Base-by-base conservation (phyloP, 1,140 invertebrate species). In the Tetramorium alpestre region DNA sequence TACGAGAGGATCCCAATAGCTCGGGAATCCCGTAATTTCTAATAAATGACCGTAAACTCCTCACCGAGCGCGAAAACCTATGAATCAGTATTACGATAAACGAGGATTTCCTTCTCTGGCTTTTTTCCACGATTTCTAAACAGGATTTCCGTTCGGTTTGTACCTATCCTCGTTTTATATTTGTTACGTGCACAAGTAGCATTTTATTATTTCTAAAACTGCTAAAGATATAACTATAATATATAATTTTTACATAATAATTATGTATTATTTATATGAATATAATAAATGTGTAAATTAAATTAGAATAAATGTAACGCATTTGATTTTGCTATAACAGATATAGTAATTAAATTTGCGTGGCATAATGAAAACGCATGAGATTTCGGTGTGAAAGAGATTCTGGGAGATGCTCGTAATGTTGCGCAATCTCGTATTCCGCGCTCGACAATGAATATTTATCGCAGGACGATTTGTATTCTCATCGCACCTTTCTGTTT, bases 401-500 rank as follows among this genome's bases (percentile, higher is more conserved):
- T 69, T 81, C 22, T 25, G 56, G 47, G 65, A 33, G 33, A 54
- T 56, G 18, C 51, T 56, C 33, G 16, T 44, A 41, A 81, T 58
- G 49, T 81, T 41, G 28, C 47, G 49, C 33, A 44, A 70, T 69
- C 33, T 69, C 10, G 38, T 33, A n/a, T 56, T 51, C 11, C 16
- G 18, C 10, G 11, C 41, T 54, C 16, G 10, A 16, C 16, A 16
- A 81, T 81, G 64, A 81, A 81, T 44, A 70, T 56, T 81, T 22
- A 28, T 44, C 18, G 5, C 8, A 3, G 28, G 11, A 38, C 51
- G 28, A 73, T 84, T 38, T 16, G 54, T n/a, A 84, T 84, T 84
- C 69, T 84, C 54, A 73, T 84, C 7, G 41, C 47, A 64, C 65
- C 76, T 89, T 82, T 51, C 90, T 88, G n/a, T 81, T 67, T 92